These are phyloP conservation scores for Diarsia brunnea DNA, from an alignment of 2,888 invertebrate genomes.

Conservation along the genomic window DNA sequence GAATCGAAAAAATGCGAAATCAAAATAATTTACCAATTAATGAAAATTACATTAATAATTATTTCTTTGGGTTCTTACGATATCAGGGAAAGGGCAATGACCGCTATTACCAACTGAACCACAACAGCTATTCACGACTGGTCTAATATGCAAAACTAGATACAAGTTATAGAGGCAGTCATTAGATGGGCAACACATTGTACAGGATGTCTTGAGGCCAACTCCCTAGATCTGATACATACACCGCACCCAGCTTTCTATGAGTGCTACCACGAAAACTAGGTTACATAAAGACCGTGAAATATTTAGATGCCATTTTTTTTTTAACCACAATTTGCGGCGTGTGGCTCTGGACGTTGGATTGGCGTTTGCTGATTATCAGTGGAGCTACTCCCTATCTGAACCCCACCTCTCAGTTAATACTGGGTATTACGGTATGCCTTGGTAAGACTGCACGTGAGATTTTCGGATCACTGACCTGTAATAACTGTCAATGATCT, in stretches of 20 bases:
- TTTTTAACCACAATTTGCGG: too few relatives aligned
- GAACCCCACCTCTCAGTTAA: too few relatives aligned
- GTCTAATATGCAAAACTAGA: conserved; percentile 70
- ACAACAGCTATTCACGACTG: conserved; percentile 55
- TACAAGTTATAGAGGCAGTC: conserved; percentile 68
- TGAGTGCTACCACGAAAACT: conserved; percentile 71
- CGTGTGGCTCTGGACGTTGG: too few relatives aligned
- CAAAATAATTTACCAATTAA: not conserved
- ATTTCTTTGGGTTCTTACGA: not conserved
- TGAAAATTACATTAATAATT: not conserved
- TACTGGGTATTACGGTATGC: too few relatives aligned
- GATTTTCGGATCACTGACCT: too few relatives aligned
- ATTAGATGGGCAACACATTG: conserved; percentile 84
- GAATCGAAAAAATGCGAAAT: not conserved
- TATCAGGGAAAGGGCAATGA: not conserved
- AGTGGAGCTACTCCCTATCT: too few relatives aligned
- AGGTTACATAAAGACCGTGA: not conserved
- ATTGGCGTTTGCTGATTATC: too few relatives aligned
- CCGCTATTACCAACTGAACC: conserved; percentile 15
- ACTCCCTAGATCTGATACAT: conserved; percentile 80
- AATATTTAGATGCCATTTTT: not conserved
- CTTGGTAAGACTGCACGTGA: too few relatives aligned
- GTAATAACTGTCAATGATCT: too few relatives aligned
- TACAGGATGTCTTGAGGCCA: conserved; percentile 85
- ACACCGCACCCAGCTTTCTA: conserved; percentile 84